Base-by-base conservation (phyloP, 2,888 invertebrate species). In the Parthenolecanium corni region DNA sequence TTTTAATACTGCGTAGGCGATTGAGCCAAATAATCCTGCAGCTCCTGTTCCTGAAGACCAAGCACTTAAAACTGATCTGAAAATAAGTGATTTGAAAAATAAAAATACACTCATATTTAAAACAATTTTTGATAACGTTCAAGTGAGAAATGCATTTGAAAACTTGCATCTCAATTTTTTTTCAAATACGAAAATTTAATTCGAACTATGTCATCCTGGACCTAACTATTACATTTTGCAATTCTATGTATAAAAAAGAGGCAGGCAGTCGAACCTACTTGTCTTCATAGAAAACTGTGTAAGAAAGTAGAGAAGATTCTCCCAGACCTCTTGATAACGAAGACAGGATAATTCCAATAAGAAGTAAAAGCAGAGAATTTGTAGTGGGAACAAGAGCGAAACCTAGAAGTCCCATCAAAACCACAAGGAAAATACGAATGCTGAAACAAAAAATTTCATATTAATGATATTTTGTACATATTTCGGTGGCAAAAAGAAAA, bases 21-120 rank as follows among this genome's bases (percentile, higher is more conserved):
- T 71, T 0, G 89, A 82, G 3, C 89, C 90, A 68, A 86, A 78
- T 56, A 90, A 77, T 44, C 90, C 90, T 56, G 90, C 89, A 40
- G 84, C 86, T 14, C 88, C 88, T 25, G 89, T 90, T 11, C 90
- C 90, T 3, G 88, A 89, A 18, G 89, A 86, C 88, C 89, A 89
- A 1, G 86, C 82, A 1, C 87, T 86, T 20, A 90, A 80, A 0
- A 83, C 83, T 73, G 85, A 82, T 71, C 87, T 86, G 69, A 9
- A 31, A 31, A 6, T 31, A 31, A n/a, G n/a, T n/a, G n/a, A 44
- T 71, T 25, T 16, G 31, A 25, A 23, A 14, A 23, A 23, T 1
- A 51, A 44, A 5, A n/a, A 44, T 44, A 12, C 4, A 31, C 25
- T 11, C 18, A 20, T 2, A 16, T 1, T 12, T n/a, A n/a, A n/a